phyloP scores from a whole-genome alignment of 2,888 invertebrate species.

The Meta bourneti region DNA sequence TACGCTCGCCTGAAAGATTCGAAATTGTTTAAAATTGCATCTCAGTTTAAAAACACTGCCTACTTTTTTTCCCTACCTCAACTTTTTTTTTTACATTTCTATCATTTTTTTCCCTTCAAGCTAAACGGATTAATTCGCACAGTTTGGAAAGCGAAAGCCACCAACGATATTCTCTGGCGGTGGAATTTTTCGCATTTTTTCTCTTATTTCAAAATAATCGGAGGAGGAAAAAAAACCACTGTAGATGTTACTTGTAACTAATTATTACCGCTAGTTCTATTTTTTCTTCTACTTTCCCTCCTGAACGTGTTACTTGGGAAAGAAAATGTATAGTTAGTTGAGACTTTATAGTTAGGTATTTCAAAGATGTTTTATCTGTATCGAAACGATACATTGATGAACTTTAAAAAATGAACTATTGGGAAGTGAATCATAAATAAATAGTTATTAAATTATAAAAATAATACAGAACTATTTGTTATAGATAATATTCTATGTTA shows the following conservation, averaged over 20 bases:
- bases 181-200: not conserved
- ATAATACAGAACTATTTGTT: too few species aligned
- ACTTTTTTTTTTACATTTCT: not conserved
- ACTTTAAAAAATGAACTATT: too few species aligned
- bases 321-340: not conserved
- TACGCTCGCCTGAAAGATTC: not conserved
- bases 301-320: not conserved
- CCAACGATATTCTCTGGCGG: not conserved
- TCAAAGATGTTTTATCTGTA: too few species aligned
- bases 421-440: too few species aligned
- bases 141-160: not conserved
- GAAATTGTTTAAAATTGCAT: not conserved
- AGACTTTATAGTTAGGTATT: too few species aligned
- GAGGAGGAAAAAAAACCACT: too few species aligned
- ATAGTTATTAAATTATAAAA: too few species aligned
- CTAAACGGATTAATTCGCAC: not conserved
- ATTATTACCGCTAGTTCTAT: not conserved
- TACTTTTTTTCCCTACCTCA: not conserved
- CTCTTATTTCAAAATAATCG: not conserved
- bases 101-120: not conserved
- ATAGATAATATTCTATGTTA: too few species aligned
- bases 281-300: not conserved
- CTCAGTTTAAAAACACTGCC: not conserved
- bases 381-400: too few species aligned
- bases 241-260: slow-evolving; percentile 24